Percentiles rank a stretch among this genome's conserved stretches.
Conservation (phyloP, 1,140 invertebrate species). For the Heliconius eleuchia region DNA sequence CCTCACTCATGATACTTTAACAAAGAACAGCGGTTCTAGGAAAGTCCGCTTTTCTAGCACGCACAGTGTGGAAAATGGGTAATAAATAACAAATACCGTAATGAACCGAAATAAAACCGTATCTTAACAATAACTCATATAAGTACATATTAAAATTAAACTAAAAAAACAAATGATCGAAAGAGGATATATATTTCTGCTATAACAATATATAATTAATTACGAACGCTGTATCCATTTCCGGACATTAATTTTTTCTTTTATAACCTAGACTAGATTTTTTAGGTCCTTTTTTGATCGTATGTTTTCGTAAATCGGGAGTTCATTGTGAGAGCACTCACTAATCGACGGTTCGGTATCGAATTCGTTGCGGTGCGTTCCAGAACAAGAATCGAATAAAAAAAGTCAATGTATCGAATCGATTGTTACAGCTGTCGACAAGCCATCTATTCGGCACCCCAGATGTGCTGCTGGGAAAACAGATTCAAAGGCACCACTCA, state of each 20-base stretch:
- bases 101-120: too few species aligned
- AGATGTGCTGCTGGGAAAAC: conserved; percentile 60
- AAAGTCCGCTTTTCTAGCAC: too few species aligned
- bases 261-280: conserved; percentile 48
- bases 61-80: too few species aligned
- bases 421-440: conserved; percentile 65
- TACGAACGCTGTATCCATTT: conserved; percentile 62
- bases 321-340: conserved; percentile 63
- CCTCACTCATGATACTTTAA: too few species aligned
- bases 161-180: conserved; percentile 12
- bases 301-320: conserved; percentile 65
- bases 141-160: neutral
- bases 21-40: too few species aligned
- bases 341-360: conserved; percentile 60
- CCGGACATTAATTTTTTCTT: conserved; percentile 55
- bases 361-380: conserved; percentile 70
- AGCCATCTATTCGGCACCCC: conserved; percentile 54
- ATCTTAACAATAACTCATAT: neutral
- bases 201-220: conserved; percentile 55
- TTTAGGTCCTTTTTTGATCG: conserved; percentile 50
- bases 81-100: too few species aligned
- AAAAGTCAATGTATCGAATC: conserved; percentile 68
- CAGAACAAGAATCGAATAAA: conserved; percentile 52
- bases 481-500: neutral
- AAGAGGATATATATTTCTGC: conserved; percentile 42